These are phyloP conservation scores for Cabera pusaria DNA, from an alignment of 2,888 invertebrate genomes.

Conservation along the genomic window DNA sequence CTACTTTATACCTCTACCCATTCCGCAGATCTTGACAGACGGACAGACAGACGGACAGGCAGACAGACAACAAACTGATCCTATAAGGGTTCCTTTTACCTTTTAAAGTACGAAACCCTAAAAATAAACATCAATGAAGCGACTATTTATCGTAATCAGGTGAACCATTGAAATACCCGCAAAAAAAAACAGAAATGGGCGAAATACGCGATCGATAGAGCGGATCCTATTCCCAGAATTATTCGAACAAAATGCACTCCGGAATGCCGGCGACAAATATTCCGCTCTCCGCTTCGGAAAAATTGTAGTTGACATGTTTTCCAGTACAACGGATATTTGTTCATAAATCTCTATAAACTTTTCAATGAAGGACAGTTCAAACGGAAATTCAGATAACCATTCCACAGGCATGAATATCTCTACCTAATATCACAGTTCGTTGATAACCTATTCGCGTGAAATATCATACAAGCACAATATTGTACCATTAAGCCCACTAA, in stretches of 20 bases:
- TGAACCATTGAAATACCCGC: conserved; percentile 9
- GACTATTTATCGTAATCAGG: too few relatives aligned
- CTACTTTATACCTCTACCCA: too few relatives aligned
- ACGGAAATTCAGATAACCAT: too few relatives aligned
- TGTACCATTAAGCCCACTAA: conserved; percentile 25
- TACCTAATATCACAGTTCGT: background rate
- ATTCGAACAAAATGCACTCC: conserved; percentile 15
- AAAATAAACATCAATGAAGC: too few relatives aligned
- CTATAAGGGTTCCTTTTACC: too few relatives aligned
- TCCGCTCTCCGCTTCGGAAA: conserved; percentile 3
- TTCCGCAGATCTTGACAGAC: too few relatives aligned
- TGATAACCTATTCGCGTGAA: conserved; percentile 3
- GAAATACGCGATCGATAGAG: conserved; percentile 7
- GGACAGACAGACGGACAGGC: too few relatives aligned
- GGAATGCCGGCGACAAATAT: conserved; percentile 5
- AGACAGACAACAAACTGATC: too few relatives aligned
- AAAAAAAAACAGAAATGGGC: conserved; percentile 6
- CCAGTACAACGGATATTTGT: conserved; percentile 1
- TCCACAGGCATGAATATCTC: too few relatives aligned
- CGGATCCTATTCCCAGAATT: conserved; percentile 9
- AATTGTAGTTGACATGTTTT: conserved; percentile 4
- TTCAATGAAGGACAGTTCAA: too few relatives aligned
- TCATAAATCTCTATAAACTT: conserved; percentile 4
- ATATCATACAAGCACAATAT: conserved; percentile 8
- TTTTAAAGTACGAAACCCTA: too few relatives aligned